A percentile compares a stretch with the other conserved stretches of the same genome.
Conservation (phyloP, 64 coral and sea anemone genomes). For the Stichodactyla mertensii region DNA sequence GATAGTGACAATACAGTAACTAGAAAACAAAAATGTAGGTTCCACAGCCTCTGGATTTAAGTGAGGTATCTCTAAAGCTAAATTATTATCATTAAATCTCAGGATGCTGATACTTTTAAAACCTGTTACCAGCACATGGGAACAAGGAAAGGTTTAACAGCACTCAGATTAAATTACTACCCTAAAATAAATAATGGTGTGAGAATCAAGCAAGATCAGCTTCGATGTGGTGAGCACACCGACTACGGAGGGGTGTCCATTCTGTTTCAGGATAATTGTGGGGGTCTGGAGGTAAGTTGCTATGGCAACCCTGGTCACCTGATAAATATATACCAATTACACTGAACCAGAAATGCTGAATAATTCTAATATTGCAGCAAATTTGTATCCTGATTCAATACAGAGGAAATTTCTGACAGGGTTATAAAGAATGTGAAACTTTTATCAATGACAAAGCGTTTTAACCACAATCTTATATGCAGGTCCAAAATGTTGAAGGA, state of each 20-base stretch:
- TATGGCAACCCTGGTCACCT: background rate
- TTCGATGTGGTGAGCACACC: slow-evolving; percentile 80
- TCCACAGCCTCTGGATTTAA: too few species aligned
- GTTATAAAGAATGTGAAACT: too few species aligned
- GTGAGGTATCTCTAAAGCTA: too few species aligned
- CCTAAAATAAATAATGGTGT: slow-evolving; percentile 45
- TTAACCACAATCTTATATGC: background rate
- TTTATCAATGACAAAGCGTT: too few species aligned
- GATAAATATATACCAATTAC: background rate
- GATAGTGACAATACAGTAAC: too few species aligned
- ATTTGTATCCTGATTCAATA: too few species aligned
- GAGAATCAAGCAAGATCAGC: slow-evolving; percentile 48
- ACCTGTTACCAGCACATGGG: slow-evolving; percentile 58
- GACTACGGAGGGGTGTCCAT: slow-evolving; percentile 76
- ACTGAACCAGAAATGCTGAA: background rate
- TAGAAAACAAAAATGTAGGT: too few species aligned
- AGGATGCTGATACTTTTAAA: slow-evolving; percentile 61
- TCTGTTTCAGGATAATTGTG: slow-evolving; percentile 79
- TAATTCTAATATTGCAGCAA: too few species aligned
- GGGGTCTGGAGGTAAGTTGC: slow-evolving; percentile 60
- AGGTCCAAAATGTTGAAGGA: slow-evolving; percentile 60
- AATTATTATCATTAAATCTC: background rate
- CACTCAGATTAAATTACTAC: slow-evolving; percentile 77
- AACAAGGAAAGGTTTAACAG: slow-evolving; percentile 42
- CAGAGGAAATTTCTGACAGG: too few species aligned